Conservation (phyloP, 1,140 invertebrate genomes). For the Macrobrachium nipponense region DNA sequence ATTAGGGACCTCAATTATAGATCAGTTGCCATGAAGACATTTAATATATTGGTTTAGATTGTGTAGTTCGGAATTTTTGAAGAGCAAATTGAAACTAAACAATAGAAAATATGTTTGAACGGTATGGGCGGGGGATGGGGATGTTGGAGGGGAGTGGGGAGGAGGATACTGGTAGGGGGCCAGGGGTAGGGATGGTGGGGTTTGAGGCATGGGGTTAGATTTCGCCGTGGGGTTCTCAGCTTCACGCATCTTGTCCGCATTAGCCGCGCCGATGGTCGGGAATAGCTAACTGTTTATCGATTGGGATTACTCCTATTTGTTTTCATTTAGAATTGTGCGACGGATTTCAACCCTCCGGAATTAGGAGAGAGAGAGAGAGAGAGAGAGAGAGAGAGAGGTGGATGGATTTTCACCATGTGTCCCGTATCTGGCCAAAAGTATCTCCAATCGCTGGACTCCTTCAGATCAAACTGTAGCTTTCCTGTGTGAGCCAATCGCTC, state of each 20-base stretch:
- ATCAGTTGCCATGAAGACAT: no score
- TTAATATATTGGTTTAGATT: no score
- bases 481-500: no score
- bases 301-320: constrained; percentile 22
- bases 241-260: constrained; percentile 15
- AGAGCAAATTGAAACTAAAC: no score
- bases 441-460: no score
- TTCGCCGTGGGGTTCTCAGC: background rate
- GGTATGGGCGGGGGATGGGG: background rate
- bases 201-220: background rate
- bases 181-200: background rate
- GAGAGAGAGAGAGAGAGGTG: background rate
- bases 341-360: background rate
- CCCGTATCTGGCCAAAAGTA: no score
- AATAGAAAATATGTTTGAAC: background rate
- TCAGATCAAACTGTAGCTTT: no score
- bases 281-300: constrained; percentile 22
- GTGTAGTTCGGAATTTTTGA: no score
- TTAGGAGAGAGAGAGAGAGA: background rate
- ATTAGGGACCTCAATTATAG: no score
- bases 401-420: no score
- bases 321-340: constrained; percentile 11
- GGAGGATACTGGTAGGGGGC: background rate
- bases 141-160: background rate
- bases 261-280: constrained; percentile 1